Conservation (phyloP, 2,888 invertebrate species). For the Apodemia duryi region DNA sequence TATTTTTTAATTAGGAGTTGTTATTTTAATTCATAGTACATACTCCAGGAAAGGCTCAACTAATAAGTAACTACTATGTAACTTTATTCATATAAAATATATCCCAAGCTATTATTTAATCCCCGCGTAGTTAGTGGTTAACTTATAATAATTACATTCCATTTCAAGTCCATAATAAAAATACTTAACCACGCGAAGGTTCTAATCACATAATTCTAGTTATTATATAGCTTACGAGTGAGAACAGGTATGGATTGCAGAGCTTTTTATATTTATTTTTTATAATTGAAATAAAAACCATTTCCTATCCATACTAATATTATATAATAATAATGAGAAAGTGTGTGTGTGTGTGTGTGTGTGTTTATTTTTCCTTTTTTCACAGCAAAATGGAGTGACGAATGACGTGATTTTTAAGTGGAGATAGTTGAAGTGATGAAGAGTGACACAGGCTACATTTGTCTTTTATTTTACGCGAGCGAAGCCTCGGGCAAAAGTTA, state of each 20-base stretch:
- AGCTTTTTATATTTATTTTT: background rate
- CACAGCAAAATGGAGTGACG: no score
- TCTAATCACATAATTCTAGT: constrained; percentile 63
- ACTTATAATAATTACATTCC: constrained; percentile 50
- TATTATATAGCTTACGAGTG: constrained; percentile 53
- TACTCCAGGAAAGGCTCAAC: background rate
- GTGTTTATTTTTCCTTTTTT: no score
- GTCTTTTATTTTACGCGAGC: no score
- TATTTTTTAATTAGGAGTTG: no score
- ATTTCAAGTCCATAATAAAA: constrained; percentile 52
- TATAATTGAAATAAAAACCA: background rate
- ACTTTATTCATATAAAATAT: background rate
- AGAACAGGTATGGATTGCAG: constrained; percentile 45
- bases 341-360: no score
- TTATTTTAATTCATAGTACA: no score
- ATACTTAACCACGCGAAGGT: constrained; percentile 38
- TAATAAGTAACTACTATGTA: background rate
- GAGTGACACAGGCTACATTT: no score
- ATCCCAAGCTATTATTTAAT: constrained; percentile 5
- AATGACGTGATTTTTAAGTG: no score
- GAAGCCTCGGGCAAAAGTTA: no score
- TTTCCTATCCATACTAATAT: no score
- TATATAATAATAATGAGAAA: no score
- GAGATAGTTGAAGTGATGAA: no score
- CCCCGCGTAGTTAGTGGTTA: constrained; percentile 36